Evolutionary conservation across 2,113 vertebrate genomes (phyloP).

Genomic region (Chionodraco myersi): DNA sequence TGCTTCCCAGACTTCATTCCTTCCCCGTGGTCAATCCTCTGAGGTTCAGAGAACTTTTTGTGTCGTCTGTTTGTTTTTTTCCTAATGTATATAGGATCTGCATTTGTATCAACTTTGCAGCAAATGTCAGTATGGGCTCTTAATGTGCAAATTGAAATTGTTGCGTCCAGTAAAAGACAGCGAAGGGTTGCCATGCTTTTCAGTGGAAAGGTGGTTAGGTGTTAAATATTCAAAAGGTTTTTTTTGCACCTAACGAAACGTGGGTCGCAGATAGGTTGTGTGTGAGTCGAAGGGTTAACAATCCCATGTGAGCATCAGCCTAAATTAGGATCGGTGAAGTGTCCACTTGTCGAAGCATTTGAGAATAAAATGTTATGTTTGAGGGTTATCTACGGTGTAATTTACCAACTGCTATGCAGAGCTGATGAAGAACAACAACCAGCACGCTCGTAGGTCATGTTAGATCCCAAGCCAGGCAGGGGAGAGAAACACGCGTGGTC

Average conservation of each 20-base stretch:
- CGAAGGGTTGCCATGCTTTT: slow-evolving; percentile 63
- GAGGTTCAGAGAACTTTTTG: slow-evolving; percentile 40
- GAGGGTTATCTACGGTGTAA: slow-evolving; percentile 35
- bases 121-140: slow-evolving; percentile 15
- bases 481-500: neutral
- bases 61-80: slow-evolving; percentile 6
- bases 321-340: slow-evolving; percentile 21
- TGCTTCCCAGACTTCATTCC: slow-evolving; percentile 77
- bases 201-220: slow-evolving; percentile 75
- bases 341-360: slow-evolving; percentile 4
- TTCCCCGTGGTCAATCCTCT: slow-evolving; percentile 70
- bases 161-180: slow-evolving; percentile 18
- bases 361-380: slow-evolving; percentile 7
- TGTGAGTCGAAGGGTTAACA: slow-evolving; percentile 85
- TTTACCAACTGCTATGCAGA: slow-evolving; percentile 27
- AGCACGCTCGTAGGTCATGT: neutral
- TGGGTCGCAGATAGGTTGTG: slow-evolving; percentile 80
- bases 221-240: slow-evolving; percentile 21
- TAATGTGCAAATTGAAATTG: neutral
- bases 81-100: neutral
- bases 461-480: slow-evolving; percentile 21
- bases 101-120: slow-evolving; percentile 10
- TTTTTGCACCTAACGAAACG: slow-evolving; percentile 55
- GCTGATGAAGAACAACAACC: neutral
- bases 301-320: slow-evolving; percentile 51